A percentile compares a stretch with the other conserved stretches of the same genome.
phyloP scores from a whole-genome alignment of 2,113 vertebrate species.

The Theristicus caerulescens region DNA sequence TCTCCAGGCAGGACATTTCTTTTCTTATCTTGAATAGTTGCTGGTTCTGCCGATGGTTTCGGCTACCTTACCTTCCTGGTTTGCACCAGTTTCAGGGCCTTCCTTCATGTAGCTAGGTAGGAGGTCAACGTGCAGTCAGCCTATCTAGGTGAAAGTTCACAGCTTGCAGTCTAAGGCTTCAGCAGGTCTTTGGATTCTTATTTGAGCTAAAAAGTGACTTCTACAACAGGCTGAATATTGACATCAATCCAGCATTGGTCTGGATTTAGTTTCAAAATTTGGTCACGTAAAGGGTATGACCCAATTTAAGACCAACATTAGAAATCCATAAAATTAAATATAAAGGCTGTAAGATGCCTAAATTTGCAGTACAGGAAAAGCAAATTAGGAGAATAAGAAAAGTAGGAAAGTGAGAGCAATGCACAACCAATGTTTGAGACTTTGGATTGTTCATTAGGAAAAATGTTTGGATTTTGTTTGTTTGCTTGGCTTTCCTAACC shows the following conservation, averaged over 20 bases:
- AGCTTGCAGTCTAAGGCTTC: too few relatives aligned
- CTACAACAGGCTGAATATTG: background rate
- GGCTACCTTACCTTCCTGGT: too few relatives aligned
- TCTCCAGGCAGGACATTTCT: too few relatives aligned
- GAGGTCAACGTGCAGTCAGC: too few relatives aligned
- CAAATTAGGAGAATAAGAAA: background rate
- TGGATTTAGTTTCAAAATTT: background rate
- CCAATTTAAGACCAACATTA: background rate
- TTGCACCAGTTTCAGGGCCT: too few relatives aligned
- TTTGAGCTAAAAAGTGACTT: too few relatives aligned
- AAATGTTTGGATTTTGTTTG: background rate
- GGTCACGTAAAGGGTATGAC: background rate
- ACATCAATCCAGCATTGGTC: background rate
- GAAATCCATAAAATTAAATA: background rate
- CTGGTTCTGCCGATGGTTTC: too few relatives aligned
- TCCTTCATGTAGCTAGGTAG: too few relatives aligned
- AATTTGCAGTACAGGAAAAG: background rate
- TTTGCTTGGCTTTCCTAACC: background rate
- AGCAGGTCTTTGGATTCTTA: too few relatives aligned
- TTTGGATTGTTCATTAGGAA: background rate
- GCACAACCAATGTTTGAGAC: background rate
- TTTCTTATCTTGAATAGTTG: too few relatives aligned
- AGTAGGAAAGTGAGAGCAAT: background rate
- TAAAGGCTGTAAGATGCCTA: background rate
- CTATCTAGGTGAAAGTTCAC: too few relatives aligned